Evolutionary conservation across 2,113 vertebrate genomes (phyloP), one percentile per base, ranked within the genome.

Genomic region (Drymodes brunneopygia): DNA sequence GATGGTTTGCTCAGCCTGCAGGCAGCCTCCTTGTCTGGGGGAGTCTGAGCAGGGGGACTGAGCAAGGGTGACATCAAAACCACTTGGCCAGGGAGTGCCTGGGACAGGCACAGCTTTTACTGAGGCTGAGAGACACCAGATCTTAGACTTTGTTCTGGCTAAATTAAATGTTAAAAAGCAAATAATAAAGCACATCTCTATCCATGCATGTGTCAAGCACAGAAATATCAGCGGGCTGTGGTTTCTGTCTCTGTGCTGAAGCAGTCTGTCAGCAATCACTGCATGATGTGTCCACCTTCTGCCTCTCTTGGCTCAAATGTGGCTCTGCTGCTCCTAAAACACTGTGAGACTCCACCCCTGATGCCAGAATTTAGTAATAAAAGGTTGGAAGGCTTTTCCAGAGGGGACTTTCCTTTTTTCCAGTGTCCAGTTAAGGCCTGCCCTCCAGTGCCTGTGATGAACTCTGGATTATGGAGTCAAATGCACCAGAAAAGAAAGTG

Each of bases 41-140:
- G 28, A 42, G 20, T 3, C 0, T 1, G 61, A 66, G 29, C 12
- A 8, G 6, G 5, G 21, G 12, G 12, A 7, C 6, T 1, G 51
- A 45, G 36, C 31, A 51, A 44, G 56, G 45, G 35, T 9, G 11
- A 12, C 40, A 54, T 28, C 16, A 2, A 3, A 69, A 13, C 21
- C 28, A 1, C 27, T 78, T 56, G 47, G 29, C 19, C 35, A 24
- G 20, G 42, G 29, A 12, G 1, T 4, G 5, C 29, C 20, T 2
- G 5, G 12, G 10, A 8, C 17, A 28, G 51, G 22, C 11, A 17
- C 1, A 33, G n/a, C 33, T 14, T 4, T 12, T 38, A 3, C 27
- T n/a, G 4, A 47, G 23, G 24, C 31, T 53, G 53, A 20, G 23
- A 65, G 24, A 60, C 11, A 19, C 24, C 12, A 2, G 23, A 12